phyloP scores from a whole-genome alignment of 2,888 invertebrate genomes.

The Nasonia oneida region DNA sequence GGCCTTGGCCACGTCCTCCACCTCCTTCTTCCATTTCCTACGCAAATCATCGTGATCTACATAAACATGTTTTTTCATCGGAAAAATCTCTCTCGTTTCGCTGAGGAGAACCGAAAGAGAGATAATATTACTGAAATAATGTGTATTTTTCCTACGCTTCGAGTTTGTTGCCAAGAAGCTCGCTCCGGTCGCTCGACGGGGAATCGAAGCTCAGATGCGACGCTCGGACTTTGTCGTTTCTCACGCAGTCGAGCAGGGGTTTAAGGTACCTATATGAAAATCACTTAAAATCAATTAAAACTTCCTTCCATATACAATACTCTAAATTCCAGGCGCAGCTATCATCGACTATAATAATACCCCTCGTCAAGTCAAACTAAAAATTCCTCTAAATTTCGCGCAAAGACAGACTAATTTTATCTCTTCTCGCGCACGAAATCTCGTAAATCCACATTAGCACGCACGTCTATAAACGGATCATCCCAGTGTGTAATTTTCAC shows the following conservation, averaged over 20 bases:
- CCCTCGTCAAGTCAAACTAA: neutral
- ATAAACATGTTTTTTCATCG: neutral
- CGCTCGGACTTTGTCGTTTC: neutral
- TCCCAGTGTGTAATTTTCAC: neutral
- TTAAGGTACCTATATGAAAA: conserved; percentile 12
- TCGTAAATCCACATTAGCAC: neutral
- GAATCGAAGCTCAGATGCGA: neutral
- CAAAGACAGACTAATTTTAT: neutral
- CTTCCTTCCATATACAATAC: too few relatives aligned
- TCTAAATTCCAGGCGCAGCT: neutral
- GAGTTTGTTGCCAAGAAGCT: conserved; percentile 1
- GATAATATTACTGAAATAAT: neutral
- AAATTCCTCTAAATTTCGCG: neutral
- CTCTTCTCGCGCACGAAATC: neutral
- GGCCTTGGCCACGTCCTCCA: neutral
- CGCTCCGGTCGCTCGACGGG: neutral
- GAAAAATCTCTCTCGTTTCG: neutral
- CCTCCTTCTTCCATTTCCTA: conserved; percentile 26
- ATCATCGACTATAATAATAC: neutral
- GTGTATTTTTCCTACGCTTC: conserved; percentile 13
- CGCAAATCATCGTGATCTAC: neutral
- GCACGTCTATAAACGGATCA: neutral
- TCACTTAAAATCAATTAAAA: too few relatives aligned
- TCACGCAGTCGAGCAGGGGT: neutral
- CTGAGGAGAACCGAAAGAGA: neutral